Evolutionary conservation across 2,888 invertebrate species (phyloP).

Genomic region (Cryptosula pallasiana): DNA sequence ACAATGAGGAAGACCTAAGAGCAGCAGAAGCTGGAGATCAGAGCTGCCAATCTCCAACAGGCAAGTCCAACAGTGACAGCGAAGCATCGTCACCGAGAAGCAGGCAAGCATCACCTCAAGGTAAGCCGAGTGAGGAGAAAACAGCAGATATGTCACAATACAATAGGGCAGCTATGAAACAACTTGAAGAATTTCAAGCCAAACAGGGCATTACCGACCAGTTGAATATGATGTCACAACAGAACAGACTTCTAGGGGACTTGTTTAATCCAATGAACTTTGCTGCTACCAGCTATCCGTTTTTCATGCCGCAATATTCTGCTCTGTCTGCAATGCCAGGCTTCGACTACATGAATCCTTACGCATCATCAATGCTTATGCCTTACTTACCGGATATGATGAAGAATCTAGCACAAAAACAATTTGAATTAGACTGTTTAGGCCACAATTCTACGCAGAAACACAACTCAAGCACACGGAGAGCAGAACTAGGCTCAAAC

Average conservation of each 20-base stretch:
- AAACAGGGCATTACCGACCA: slow-evolving; percentile 12
- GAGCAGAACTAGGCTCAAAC: neutral
- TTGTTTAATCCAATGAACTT: slow-evolving; percentile 1
- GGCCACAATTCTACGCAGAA: neutral
- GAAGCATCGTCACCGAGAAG: neutral
- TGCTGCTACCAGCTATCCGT: slow-evolving; percentile 16
- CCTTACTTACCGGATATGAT: slow-evolving; percentile 51
- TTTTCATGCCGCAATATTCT: slow-evolving; percentile 22
- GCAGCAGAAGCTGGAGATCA: neutral
- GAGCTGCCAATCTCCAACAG: neutral
- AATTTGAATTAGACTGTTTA: slow-evolving; percentile 44
- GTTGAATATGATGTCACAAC: neutral
- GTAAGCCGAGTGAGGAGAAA: neutral
- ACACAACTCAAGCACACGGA: neutral
- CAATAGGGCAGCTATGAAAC: neutral
- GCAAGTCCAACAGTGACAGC: slow-evolving; percentile 8
- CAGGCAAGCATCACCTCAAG: neutral
- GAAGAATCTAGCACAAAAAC: slow-evolving; percentile 48
- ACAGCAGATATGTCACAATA: neutral
- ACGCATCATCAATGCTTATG: slow-evolving; percentile 30
- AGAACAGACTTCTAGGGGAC: slow-evolving; percentile 18
- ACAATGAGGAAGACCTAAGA: neutral
- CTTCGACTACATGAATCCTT: slow-evolving; percentile 22
- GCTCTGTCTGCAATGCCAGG: neutral
- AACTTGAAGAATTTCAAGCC: slow-evolving; percentile 1